phyloP scores from a whole-genome alignment of 1,140 invertebrate species.

The Eurosta solidaginis region DNA sequence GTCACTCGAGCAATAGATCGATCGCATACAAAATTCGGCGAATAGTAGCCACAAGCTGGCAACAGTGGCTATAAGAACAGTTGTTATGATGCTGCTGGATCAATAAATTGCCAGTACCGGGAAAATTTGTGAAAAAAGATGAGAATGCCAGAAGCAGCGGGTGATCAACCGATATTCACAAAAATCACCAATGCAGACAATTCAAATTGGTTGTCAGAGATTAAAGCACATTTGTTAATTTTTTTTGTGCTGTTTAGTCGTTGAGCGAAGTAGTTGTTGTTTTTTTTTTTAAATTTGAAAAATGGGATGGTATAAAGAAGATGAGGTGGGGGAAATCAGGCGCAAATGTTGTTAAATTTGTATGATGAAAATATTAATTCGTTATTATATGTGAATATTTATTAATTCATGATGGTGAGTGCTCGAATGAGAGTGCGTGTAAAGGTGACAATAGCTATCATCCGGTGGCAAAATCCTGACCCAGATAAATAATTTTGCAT shows the following conservation, averaged over 20 bases:
- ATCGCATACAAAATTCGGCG: conserved; percentile 18
- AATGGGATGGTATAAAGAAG: not conserved
- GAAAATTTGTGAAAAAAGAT: not conserved
- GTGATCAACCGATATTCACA: conserved; percentile 1
- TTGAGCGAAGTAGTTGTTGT: not conserved
- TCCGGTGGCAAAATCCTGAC: too few relatives aligned
- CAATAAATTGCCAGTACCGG: not conserved
- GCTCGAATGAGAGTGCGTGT: too few relatives aligned
- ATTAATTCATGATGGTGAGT: too few relatives aligned
- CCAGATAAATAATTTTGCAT: too few relatives aligned
- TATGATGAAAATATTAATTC: not conserved
- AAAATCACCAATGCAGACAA: not conserved
- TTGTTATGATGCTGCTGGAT: not conserved
- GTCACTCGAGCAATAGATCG: conserved; percentile 14
- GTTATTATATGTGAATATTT: not conserved
- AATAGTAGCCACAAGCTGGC: not conserved
- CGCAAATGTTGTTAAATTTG: not conserved
- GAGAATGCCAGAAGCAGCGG: conserved; percentile 1
- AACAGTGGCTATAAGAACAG: not conserved
- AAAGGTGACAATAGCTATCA: too few relatives aligned
- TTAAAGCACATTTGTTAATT: conserved; percentile 3
- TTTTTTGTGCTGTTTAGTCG: too few relatives aligned
- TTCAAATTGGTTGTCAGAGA: conserved; percentile 9
- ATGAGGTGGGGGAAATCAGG: not conserved
- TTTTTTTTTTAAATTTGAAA: not conserved